phyloP scores from a whole-genome alignment of 2,113 vertebrate species.

The Sigmodon hispidus region DNA sequence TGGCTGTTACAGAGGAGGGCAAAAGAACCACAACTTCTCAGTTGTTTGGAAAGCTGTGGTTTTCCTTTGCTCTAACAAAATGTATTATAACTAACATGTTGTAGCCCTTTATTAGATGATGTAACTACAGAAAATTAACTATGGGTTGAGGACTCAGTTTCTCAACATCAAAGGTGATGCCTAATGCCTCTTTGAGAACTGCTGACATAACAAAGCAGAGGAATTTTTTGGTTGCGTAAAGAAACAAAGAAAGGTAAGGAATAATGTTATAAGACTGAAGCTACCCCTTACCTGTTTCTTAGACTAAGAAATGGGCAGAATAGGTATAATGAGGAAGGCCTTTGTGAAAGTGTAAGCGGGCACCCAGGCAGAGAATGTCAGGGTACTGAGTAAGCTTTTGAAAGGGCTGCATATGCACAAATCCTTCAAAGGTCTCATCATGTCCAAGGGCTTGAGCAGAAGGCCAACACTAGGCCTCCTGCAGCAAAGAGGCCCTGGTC shows the following conservation, averaged over 20 bases:
- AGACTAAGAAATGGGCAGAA: background rate
- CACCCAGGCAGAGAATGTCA: background rate
- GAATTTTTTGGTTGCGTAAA: background rate
- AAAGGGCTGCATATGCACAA: background rate
- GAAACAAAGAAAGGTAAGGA: background rate
- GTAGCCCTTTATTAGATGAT: conserved; percentile 30
- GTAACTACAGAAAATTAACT: conserved; percentile 34
- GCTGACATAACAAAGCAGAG: background rate
- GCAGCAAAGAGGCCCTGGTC: background rate
- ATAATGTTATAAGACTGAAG: background rate
- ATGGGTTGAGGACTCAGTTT: background rate
- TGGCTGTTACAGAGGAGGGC: conserved; percentile 56
- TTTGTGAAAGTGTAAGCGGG: background rate
- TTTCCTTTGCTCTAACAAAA: conserved; percentile 54
- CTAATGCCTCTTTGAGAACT: background rate
- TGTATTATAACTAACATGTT: background rate
- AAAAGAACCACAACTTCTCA: conserved; percentile 62
- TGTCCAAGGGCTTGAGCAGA: background rate
- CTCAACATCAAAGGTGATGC: background rate
- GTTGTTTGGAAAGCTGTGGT: conserved; percentile 57
- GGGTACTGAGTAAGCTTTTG: background rate
- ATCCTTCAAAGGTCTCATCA: background rate
- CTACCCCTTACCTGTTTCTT: background rate
- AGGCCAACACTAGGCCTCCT: background rate
- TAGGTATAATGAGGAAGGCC: background rate